A percentile compares a stretch with the other conserved stretches of the same genome.
phyloP scores from a whole-genome alignment of 2,888 invertebrate genomes.

The Ochropacha duplaris region DNA sequence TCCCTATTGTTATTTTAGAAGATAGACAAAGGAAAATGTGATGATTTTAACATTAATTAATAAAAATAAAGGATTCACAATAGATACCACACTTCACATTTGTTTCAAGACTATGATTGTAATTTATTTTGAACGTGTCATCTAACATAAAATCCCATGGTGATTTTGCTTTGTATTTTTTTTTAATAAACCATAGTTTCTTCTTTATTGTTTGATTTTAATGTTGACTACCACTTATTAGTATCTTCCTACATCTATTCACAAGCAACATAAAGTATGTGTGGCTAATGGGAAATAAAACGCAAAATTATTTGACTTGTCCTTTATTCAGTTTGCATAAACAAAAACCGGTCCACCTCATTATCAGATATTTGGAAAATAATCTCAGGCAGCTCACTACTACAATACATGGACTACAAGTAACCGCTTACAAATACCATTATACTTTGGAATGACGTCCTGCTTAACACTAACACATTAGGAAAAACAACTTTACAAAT shows the following conservation, averaged over 20 bases:
- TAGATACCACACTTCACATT: not conserved
- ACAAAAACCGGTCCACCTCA: constrained; percentile 70
- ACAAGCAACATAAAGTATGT: too few species aligned
- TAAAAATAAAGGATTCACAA: not conserved
- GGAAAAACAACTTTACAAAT: constrained; percentile 69
- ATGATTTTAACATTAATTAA: not conserved
- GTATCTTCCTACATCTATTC: too few species aligned
- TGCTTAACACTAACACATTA: constrained; percentile 48
- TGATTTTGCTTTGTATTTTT: constrained; percentile 40
- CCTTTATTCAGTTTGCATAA: constrained; percentile 78
- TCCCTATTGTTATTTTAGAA: not conserved
- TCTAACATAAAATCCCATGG: constrained; percentile 24
- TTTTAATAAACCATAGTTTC: constrained; percentile 36
- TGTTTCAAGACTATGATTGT: constrained; percentile 14
- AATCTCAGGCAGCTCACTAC: constrained; percentile 59
- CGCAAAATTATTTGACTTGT: constrained; percentile 46
- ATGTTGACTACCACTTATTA: too few species aligned
- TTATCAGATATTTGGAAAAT: constrained; percentile 55
- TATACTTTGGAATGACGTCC: constrained; percentile 79
- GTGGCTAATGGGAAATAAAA: constrained; percentile 28
- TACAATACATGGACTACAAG: constrained; percentile 51
- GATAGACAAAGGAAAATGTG: not conserved
- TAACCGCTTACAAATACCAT: constrained; percentile 48
- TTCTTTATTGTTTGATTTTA: constrained; percentile 7
- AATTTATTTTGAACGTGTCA: constrained; percentile 37